phyloP scores from a whole-genome alignment of 2,113 vertebrate species.

The Stictonetta naevosa region DNA sequence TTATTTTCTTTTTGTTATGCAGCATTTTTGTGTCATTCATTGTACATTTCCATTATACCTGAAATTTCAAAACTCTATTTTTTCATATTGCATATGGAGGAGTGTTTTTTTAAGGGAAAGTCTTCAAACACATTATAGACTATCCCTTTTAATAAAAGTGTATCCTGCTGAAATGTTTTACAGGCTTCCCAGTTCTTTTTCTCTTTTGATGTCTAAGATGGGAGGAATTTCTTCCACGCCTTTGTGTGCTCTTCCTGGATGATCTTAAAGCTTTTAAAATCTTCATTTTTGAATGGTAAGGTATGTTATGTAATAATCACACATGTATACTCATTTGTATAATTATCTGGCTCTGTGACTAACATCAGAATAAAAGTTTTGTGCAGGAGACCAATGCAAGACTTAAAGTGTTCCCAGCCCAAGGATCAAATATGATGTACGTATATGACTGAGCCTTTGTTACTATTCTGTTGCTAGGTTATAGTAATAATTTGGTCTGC shows the following conservation, averaged over 20 bases:
- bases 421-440: accelerated
- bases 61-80: not conserved
- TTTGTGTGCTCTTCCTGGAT: not conserved
- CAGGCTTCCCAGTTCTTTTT: not conserved
- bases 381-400: not conserved
- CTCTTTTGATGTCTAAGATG: not conserved
- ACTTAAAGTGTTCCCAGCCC: not conserved
- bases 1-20: not conserved
- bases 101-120: not conserved
- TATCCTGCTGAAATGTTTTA: not conserved
- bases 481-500: not conserved
- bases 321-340: not conserved
- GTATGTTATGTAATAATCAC: not conserved
- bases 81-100: not conserved
- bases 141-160: not conserved
- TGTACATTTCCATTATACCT: not conserved
- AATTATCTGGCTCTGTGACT: not conserved
- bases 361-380: not conserved
- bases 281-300: not conserved
- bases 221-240: not conserved
- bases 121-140: not conserved
- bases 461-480: not conserved
- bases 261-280: not conserved
- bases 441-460: accelerated
- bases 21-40: not conserved